Evolutionary conservation across 2,797 vertebrate species (phyloP), one percentile per base, ranked within the genome.

Genomic region (Sus cebifrons): DNA sequence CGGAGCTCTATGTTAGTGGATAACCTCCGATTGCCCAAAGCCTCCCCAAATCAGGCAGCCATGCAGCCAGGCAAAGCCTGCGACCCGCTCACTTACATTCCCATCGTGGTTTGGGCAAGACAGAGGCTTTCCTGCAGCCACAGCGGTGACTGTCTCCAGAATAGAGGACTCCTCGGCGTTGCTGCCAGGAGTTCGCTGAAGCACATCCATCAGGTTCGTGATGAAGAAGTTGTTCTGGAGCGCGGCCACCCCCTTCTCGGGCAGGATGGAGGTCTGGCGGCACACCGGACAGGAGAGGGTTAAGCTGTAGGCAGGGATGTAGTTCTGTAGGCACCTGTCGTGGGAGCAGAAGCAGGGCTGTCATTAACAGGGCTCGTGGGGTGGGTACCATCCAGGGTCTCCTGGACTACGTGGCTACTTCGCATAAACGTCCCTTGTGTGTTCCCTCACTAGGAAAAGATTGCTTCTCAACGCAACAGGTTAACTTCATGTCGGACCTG

Each of bases 181-280:
- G 98, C 98, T 99, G 95, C 99, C 99, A 0, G 99, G 99, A 0
- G 99, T 99, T 97, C 99, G 99, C 98, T 99, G 99, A 99, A 99
- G 98, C 98, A 99, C 99, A 58, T 99, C 99, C 99, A 99, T 99
- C 98, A 99, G 99, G 99, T 99, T 99, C 91, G 99, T 99, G 98
- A 99, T 99, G 98, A 99, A 99, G 98, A 99, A 99, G 98, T 99
- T 99, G 98, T 99, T 99, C 98, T 99, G 99, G 88, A 99, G 99
- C 0, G 99, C 99, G 84, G 99, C 99, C 98, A 99, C 99, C 89
- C 99, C 99, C 96, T 99, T 99, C 99, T 99, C 99, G 91, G 99
- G 99, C 97, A 99, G 99, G 98, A 99, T 99, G 90, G 99, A 99
- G 83, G 99, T 99, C 99, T 99, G 99, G 94, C 99, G 99, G 98